A percentile compares a stretch with the other conserved stretches of the same genome.
Conservation (phyloP, 2,113 vertebrate species). For the Strigops habroptila region DNA sequence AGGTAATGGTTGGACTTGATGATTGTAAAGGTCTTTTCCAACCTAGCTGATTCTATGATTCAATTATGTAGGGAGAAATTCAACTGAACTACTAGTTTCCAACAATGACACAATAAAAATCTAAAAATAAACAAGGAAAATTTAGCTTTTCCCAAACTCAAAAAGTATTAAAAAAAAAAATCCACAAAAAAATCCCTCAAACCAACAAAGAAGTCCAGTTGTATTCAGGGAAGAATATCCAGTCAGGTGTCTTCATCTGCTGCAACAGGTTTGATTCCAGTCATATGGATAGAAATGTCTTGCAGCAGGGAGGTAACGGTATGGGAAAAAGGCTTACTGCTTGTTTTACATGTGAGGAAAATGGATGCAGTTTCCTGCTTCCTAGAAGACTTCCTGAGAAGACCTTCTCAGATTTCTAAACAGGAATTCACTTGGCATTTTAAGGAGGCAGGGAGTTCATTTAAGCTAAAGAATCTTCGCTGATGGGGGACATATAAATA, state of each 20-base stretch:
- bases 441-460: not conserved
- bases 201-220: not conserved
- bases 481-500: not conserved
- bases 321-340: not conserved
- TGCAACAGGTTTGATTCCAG: not conserved
- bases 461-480: not conserved
- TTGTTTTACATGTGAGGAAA: not conserved
- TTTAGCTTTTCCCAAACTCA: not conserved
- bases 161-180: not conserved
- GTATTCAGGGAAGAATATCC: not conserved
- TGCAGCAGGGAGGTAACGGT: not conserved
- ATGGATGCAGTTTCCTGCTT: not conserved
- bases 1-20: not conserved
- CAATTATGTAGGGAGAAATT: not conserved
- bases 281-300: not conserved
- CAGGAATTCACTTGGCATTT: not conserved
- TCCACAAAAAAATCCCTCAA: not conserved
- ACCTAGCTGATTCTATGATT: not conserved
- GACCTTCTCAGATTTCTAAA: not conserved
- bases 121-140: not conserved
- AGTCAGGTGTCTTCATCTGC: not conserved
- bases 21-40: not conserved
- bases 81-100: not conserved
- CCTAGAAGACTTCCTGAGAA: not conserved
- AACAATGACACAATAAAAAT: not conserved